Evolutionary conservation across 1,140 invertebrate species (phyloP), one percentile per base, ranked within the genome.

Genomic region (Temnothorax nylanderi): DNA sequence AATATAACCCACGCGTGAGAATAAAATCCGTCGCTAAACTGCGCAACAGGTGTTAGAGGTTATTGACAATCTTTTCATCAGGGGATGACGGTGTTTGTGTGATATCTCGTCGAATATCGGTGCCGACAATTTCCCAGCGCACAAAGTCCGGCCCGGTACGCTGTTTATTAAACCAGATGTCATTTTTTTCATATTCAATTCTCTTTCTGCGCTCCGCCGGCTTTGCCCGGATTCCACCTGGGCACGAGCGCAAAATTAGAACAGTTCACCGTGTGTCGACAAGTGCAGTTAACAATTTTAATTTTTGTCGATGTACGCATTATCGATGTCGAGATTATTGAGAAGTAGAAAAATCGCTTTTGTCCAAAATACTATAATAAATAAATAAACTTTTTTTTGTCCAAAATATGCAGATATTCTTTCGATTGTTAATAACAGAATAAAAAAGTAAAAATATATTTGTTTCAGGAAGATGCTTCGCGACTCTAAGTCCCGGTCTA

Each of bases 21-120:
- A 93, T 93, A 94, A 94, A 94, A 94, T 94, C 92, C 93, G 92
- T 92, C 88, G 93, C 92, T 94, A 93, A 94, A 94, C 93, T 93
- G 92, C 87, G 93, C 93, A 94, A 94, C 93, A 94, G 93, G 93
- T 94, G 93, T 92, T 92, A 82, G 91, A 91, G 90, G 90, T 88
- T 91, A 91, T 91, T 91, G 90, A 91, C 90, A 91, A 91, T 91
- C 90, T 91, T 91, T 91, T 91, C 90, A 91, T 89, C 90, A 69
- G 65, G 87, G 90, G 78, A 91, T 91, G 89, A 90, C 87, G 87
- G 89, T 91, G 90, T 91, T 90, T 91, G 89, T 85, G 77, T 87
- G 89, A 91, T 90, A 92, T 91, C 86, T 88, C 86, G 87, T 81
- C 86, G 90, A 89, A 91, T 88, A 90, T 90, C 77, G 87, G 60